Evolutionary conservation across 2,113 vertebrate species (phyloP), one percentile per base, ranked within the genome.

Genomic region (Elephas maximus): DNA sequence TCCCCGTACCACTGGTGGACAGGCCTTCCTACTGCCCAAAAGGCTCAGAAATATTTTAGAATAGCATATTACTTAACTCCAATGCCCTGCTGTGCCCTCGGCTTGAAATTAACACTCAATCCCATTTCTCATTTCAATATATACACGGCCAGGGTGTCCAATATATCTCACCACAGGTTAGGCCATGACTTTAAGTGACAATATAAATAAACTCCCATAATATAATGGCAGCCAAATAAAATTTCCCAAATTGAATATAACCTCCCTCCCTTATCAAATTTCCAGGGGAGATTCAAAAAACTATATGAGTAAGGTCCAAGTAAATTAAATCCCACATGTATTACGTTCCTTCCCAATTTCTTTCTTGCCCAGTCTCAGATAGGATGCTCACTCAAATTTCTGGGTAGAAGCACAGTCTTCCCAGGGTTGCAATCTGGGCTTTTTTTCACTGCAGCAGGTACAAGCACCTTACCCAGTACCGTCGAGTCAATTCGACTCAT

Each of bases 51-150:
- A 37, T 85, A 62, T 53, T 93, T 62, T 45, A 88, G 15, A 90
- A 62, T 12, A 51, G 8, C 28, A 20, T 24, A 57, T 63, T 15
- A 76, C 24, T 60, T n/a, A 81, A 63, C 24, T 81, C 37, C 45
- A 78, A 81, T 10, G 2, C 18, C 5, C 11, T 76, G 12, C 33
- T 44, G 24, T 2, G 51, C 6, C 41, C 26, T 7, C 9, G 8
- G 9, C 24, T 78, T 21, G 82, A 95, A 95, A 78, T 26, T 30
- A 79, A 79, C 33, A 78, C n/a, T 63, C 17, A 23, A 3, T 87
- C 87, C 62, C 18, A 79, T 67, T 90, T 92, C 67, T 81, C 41
- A 51, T 78, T 63, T 87, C 69, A 92, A n/a, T 78, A 86, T n/a
- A 60, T 21, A 26, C 28, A 44, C 20, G 20, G 37, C 67, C 60